Evolutionary conservation across 2,888 invertebrate genomes (phyloP).

Genomic region (Chalcosyrphus nemorum): DNA sequence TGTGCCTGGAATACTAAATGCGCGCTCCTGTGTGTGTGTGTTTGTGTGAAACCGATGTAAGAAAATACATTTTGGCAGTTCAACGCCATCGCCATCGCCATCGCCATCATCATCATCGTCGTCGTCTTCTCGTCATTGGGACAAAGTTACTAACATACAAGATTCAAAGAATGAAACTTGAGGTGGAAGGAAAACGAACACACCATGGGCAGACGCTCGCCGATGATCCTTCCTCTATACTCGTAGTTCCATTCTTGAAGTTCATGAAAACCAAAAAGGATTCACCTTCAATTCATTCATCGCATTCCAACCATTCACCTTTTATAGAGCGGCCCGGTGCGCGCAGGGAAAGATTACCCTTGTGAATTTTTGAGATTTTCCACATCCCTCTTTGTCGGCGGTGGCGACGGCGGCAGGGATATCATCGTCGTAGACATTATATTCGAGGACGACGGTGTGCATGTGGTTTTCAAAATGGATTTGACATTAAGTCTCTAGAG

Average conservation of each 20-base stretch:
- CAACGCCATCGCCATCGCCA: conserved; percentile 37
- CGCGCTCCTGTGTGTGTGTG: too few species aligned
- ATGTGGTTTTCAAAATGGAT: conserved; percentile 16
- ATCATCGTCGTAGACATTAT: not conserved
- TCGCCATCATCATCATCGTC: conserved; percentile 22
- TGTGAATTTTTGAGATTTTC: conserved; percentile 55
- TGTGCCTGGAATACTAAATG: conserved; percentile 76
- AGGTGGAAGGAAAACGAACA: conserved; percentile 36
- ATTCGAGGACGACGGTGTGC: not conserved
- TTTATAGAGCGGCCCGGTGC: not conserved
- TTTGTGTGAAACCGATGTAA: conserved; percentile 48
- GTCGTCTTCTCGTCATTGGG: not conserved
- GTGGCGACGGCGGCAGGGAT: too few species aligned
- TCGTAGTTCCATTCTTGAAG: conserved; percentile 34
- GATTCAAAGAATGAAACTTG: conserved; percentile 45
- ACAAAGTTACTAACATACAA: not conserved
- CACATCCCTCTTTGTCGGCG: conserved; percentile 4
- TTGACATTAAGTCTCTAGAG: conserved; percentile 19
- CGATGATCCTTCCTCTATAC: not conserved
- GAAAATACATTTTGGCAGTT: conserved; percentile 60
- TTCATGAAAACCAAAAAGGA: conserved; percentile 46
- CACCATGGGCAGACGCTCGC: conserved; percentile 32
- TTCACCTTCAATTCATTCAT: conserved; percentile 66
- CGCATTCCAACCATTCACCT: conserved; percentile 62
- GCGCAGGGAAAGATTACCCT: conserved; percentile 13